phyloP scores from a whole-genome alignment of 2,113 vertebrate species.

The Epinephelus moara region DNA sequence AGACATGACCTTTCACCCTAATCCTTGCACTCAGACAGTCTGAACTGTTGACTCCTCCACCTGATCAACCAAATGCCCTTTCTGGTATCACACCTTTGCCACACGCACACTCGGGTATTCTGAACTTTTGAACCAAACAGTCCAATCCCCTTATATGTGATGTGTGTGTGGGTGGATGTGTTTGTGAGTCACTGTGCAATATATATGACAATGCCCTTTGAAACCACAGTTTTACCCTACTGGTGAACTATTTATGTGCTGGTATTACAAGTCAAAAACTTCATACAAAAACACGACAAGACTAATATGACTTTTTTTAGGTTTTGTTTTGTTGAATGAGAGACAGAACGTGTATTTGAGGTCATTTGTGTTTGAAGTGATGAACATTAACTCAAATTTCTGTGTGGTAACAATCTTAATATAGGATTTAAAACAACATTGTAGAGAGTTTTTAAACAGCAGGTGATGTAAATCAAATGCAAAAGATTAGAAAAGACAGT shows the following conservation, averaged over 20 bases:
- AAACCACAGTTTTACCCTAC: background rate
- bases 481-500: background rate
- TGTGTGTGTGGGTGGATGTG: background rate
- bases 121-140: constrained; percentile 31
- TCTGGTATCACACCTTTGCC: background rate
- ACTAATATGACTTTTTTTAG: background rate
- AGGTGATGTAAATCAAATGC: background rate
- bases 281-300: background rate
- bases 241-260: background rate
- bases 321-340: background rate
- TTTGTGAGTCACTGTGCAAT: background rate
- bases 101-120: background rate
- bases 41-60: constrained; percentile 54
- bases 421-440: background rate
- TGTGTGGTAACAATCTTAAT: background rate
- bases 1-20: constrained; percentile 54
- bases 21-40: constrained; percentile 50
- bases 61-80: constrained; percentile 34
- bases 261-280: background rate
- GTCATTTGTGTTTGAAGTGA: background rate
- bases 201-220: constrained; percentile 6
- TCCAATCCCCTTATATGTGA: constrained; percentile 24
- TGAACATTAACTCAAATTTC: background rate
- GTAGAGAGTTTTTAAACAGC: background rate
- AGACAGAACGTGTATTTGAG: background rate